Evolutionary conservation across 2,888 invertebrate genomes (phyloP).

Genomic region (Protodeltote pygarga): DNA sequence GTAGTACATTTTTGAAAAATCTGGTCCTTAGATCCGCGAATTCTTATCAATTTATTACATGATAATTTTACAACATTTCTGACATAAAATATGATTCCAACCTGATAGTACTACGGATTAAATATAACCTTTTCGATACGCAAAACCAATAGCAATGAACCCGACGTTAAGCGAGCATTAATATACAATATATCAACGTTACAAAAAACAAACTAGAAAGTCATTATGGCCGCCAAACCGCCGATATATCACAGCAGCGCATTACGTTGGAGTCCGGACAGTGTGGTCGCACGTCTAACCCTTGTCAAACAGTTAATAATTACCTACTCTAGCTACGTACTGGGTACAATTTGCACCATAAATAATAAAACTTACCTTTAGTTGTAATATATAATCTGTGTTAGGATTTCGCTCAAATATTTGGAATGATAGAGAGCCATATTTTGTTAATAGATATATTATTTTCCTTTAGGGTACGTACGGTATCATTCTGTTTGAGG

Average conservation of each 20-base stretch:
- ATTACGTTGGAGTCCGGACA: conserved; percentile 27
- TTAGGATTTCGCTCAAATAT: not conserved
- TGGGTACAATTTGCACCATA: conserved; percentile 32
- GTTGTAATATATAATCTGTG: conserved; percentile 27
- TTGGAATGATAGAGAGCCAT: not conserved
- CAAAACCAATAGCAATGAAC: no score
- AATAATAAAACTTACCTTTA: conserved; percentile 39
- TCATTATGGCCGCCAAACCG: conserved; percentile 27
- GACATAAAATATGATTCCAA: no score
- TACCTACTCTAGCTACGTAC: conserved; percentile 22
- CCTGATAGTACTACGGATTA: not conserved
- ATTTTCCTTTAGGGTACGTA: no score
- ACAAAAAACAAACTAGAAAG: conserved; percentile 38
- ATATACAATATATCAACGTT: conserved; percentile 27
- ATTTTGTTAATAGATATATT: conserved; percentile 5
- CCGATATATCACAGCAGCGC: conserved; percentile 27
- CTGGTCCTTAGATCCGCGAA: no score
- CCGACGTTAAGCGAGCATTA: not conserved
- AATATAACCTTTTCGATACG: not conserved
- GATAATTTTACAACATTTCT: no score
- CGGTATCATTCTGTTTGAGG: no score
- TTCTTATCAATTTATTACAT: no score
- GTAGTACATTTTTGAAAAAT: no score
- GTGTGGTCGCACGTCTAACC: conserved; percentile 36
- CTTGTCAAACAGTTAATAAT: conserved; percentile 47